Evolutionary conservation across 2,888 invertebrate species (phyloP).

Genomic region (Pteria penguin): DNA sequence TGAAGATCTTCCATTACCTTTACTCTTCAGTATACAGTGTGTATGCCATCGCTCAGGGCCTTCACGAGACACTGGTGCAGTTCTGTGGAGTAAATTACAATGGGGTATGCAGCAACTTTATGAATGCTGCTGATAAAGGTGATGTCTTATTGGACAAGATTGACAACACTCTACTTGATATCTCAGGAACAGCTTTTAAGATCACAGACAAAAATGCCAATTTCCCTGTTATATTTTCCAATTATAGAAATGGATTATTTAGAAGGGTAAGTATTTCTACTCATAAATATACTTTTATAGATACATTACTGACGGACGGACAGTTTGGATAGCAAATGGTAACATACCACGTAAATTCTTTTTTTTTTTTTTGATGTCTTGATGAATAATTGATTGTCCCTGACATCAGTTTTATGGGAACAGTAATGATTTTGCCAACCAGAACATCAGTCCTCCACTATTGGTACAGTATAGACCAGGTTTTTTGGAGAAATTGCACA

Average conservation of each 20-base stretch:
- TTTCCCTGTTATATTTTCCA: conserved; percentile 59
- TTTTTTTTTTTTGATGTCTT: too few relatives aligned
- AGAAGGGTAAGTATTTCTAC: conserved; percentile 29
- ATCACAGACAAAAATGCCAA: conserved; percentile 56
- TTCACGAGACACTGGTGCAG: conserved; percentile 63
- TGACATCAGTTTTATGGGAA: too few relatives aligned
- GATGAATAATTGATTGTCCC: too few relatives aligned
- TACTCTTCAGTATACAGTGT: conserved; percentile 70
- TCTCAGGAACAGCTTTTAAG: conserved; percentile 44
- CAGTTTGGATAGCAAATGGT: too few relatives aligned
- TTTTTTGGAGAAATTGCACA: too few relatives aligned
- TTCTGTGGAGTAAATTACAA: conserved; percentile 67
- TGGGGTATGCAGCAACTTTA: conserved; percentile 65
- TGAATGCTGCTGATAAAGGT: conserved; percentile 59
- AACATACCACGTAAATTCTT: too few relatives aligned
- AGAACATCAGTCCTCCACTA: too few relatives aligned
- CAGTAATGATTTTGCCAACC: too few relatives aligned
- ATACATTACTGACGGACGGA: too few relatives aligned
- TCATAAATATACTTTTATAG: too few relatives aligned
- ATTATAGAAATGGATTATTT: conserved; percentile 44
- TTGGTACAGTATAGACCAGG: too few relatives aligned
- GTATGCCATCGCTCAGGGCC: conserved; percentile 66
- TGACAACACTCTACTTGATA: conserved; percentile 50
- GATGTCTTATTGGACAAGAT: conserved; percentile 62
- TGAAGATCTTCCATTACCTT: conserved; percentile 51